phyloP scores from a whole-genome alignment of 2,113 vertebrate species.

The Trogon melanurus region DNA sequence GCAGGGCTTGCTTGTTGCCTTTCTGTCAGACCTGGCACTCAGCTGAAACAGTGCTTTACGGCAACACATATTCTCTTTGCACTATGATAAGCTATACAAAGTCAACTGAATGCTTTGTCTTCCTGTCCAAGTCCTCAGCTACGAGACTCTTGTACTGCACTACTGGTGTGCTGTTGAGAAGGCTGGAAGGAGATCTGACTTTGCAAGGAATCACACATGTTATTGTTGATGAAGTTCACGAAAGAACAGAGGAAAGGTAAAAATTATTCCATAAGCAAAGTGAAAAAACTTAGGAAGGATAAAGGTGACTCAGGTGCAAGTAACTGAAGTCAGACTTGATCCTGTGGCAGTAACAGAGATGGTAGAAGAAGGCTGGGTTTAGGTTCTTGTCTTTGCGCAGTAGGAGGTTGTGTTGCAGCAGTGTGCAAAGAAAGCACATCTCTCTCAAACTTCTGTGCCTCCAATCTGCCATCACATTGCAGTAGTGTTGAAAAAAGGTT shows the following conservation, averaged over 20 bases:
- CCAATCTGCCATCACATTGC: not conserved
- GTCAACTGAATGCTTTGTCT: slow-evolving; percentile 1
- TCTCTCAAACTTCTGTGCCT: not conserved
- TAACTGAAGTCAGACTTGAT: not conserved
- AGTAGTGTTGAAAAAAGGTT: not conserved
- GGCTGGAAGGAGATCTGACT: slow-evolving; percentile 87
- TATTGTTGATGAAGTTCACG: slow-evolving; percentile 96
- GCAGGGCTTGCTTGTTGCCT: not conserved
- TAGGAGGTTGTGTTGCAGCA: not conserved
- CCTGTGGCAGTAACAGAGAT: not conserved
- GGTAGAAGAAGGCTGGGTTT: not conserved
- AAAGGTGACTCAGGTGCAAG: not conserved
- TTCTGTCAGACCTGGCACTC: not conserved
- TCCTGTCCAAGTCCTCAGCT: slow-evolving; percentile 80
- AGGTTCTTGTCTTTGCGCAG: not conserved
- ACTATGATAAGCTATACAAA: not conserved
- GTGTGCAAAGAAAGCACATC: not conserved
- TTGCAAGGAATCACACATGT: slow-evolving; percentile 88
- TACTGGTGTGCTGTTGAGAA: slow-evolving; percentile 90
- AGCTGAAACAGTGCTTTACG: not conserved
- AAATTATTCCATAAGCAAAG: not conserved
- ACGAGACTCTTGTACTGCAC: slow-evolving; percentile 97
- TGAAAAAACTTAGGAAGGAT: not conserved
- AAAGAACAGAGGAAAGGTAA: slow-evolving; percentile 97
- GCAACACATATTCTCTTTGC: not conserved